A percentile compares a stretch with the other conserved stretches of the same genome.
Conservation (phyloP, 2,888 invertebrate species). For the Poecilobothrus nobilitatus region DNA sequence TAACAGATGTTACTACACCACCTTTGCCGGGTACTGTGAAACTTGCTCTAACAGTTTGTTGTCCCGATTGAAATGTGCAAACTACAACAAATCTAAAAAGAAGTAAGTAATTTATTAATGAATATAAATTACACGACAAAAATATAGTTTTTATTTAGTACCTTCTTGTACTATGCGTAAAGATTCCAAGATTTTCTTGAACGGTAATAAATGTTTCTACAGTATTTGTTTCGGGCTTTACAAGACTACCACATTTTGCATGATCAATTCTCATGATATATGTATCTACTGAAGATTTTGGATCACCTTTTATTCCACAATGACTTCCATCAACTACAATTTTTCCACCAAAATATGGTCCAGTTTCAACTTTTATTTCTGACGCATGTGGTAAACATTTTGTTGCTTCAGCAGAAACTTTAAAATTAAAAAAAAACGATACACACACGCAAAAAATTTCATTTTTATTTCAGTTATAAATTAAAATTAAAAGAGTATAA, state of each 20-base stretch:
- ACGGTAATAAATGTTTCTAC: conserved; percentile 76
- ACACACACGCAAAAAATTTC: background rate
- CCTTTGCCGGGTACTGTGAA: conserved; percentile 59
- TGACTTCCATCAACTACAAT: conserved; percentile 65
- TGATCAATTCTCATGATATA: conserved; percentile 69
- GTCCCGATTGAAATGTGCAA: conserved; percentile 74
- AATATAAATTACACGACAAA: background rate
- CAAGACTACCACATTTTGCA: conserved; percentile 62
- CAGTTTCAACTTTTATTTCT: conserved; percentile 74
- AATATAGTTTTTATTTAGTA: conserved; percentile 28
- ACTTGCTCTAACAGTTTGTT: conserved; percentile 71
- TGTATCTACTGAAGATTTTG: conserved; percentile 60
- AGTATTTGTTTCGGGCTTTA: conserved; percentile 60
- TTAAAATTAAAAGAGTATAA: background rate
- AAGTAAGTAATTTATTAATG: background rate
- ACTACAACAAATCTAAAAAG: conserved; percentile 61
- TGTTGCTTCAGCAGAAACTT: conserved; percentile 73
- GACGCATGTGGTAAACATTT: conserved; percentile 72
- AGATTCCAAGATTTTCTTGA: conserved; percentile 72
- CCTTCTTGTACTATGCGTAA: conserved; percentile 71
- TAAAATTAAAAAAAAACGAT: background rate
- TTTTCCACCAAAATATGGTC: conserved; percentile 70
- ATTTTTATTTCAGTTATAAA: background rate
- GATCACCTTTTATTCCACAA: conserved; percentile 67
- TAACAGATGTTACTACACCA: conserved; percentile 38